These are phyloP conservation scores for Sminthopsis crassicaudata DNA, from an alignment of 2,113 vertebrate genomes.

Conservation along the genomic window DNA sequence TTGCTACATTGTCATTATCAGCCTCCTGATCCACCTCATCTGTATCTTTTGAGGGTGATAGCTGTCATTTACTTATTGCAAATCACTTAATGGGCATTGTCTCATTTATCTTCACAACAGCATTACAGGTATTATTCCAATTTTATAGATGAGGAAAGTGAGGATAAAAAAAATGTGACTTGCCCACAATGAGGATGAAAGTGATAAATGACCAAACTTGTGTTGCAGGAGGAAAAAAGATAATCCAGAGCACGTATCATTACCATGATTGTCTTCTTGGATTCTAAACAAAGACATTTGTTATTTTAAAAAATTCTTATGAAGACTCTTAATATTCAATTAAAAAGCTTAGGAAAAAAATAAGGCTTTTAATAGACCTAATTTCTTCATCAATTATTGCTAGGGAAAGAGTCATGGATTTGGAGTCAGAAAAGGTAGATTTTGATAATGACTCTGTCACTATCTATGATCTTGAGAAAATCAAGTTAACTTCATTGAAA, in stretches of 20 bases:
- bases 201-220: conserved; percentile 8
- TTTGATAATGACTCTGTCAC: not conserved
- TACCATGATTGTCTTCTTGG: not conserved
- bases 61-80: not conserved
- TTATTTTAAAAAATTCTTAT: not conserved
- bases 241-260: no score
- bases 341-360: conserved; percentile 34
- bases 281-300: not conserved
- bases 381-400: not conserved
- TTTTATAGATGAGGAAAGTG: not conserved
- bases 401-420: not conserved
- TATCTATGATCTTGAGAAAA: not conserved
- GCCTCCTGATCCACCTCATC: not conserved
- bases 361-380: not conserved
- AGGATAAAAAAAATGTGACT: not conserved
- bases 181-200: not conserved
- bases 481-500: not conserved
- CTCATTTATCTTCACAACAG: not conserved
- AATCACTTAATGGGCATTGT: not conserved
- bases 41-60: not conserved
- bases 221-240: not conserved
- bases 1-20: not conserved
- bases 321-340: conserved; percentile 8
- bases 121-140: not conserved
- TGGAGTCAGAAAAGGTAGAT: not conserved